Evolutionary conservation across 2,113 vertebrate species (phyloP), one percentile per base, ranked within the genome.

Genomic region (Datnioides undecimradiatus): DNA sequence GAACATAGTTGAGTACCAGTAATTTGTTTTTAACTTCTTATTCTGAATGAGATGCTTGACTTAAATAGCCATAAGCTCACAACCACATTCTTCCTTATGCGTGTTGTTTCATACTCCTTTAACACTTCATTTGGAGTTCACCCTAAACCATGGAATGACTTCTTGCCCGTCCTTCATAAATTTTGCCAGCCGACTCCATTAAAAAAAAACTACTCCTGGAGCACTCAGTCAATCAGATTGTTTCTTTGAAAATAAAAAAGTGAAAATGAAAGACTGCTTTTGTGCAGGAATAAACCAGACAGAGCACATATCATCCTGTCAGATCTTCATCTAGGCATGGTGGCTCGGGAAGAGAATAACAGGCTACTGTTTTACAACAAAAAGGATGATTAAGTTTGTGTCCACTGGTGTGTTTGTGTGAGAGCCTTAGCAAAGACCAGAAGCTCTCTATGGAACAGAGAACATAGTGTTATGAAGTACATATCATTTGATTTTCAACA

Each of bases 401-500:
- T 79, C 33, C 36, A 52, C 34, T 52, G 36, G 54, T 76, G 59
- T 72, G 31, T 27, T 60, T 29, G 62, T 55, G 27, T 10, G 73
- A 25, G 49, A 70, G 64, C 73, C 43, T 76, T 68, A 60, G 70
- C 73, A 77, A 79, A 79, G 80, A 77, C 74, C 80, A 79, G 70
- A 58, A 12, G 25, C 41, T 54, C 75, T 79, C 49, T 62, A 60
- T 57, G 41, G 43, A 83, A 76, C 51, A 65, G 83, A 89, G 72
- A 52, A 77, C 79, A 73, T 89, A 87, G 86, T 90, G 89, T 90
- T 83, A 84, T 83, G 79, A 76, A 80, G 77, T 60, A 82, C 71
- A 80, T 72, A 78, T 68, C 64, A 65, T 68, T 84, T 25, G 8
- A 83, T 82, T 75, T 88, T 66, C 21, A 78, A 80, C 78, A 81